These are phyloP conservation scores for Pomatorhinus ruficollis DNA, from an alignment of 2,113 vertebrate genomes.

Conservation along the genomic window DNA sequence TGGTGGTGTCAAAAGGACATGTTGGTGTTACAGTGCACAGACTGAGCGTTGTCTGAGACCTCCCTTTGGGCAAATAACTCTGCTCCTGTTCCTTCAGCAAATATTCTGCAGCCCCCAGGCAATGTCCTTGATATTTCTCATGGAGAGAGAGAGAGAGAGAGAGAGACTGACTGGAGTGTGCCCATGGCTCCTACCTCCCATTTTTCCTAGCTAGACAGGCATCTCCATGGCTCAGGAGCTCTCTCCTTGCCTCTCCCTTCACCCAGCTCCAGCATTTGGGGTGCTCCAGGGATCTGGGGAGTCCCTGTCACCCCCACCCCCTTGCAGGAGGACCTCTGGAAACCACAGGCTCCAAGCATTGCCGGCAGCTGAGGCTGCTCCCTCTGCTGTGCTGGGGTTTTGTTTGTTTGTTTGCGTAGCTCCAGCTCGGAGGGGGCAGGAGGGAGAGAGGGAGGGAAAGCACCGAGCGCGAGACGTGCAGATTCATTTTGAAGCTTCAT, in stretches of 20 bases:
- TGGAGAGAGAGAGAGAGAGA: no score
- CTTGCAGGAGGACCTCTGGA: background rate
- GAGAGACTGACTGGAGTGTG: background rate
- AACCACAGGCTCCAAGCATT: rapidly evolving
- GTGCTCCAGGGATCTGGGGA: background rate
- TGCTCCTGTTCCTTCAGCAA: background rate
- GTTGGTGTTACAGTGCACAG: rapidly evolving
- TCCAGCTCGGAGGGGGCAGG: background rate
- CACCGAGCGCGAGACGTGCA: slow-evolving; percentile 63
- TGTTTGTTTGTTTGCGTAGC: slow-evolving; percentile 55
- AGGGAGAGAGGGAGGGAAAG: background rate
- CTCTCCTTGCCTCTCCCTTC: background rate
- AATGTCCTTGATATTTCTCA: background rate
- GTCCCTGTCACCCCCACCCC: rapidly evolving
- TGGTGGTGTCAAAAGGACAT: rapidly evolving
- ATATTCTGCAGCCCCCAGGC: background rate
- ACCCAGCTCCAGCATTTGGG: rapidly evolving
- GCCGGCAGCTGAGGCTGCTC: background rate
- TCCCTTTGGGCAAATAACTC: background rate
- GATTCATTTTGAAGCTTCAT: slow-evolving; percentile 79
- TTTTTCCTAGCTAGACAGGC: background rate
- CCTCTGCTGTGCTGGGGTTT: background rate
- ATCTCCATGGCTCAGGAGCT: background rate
- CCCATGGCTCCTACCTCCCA: rapidly evolving
- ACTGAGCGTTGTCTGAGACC: background rate